Evolutionary conservation across 2,797 vertebrate species (phyloP).

Genomic region (Lagorchestes hirsutus): DNA sequence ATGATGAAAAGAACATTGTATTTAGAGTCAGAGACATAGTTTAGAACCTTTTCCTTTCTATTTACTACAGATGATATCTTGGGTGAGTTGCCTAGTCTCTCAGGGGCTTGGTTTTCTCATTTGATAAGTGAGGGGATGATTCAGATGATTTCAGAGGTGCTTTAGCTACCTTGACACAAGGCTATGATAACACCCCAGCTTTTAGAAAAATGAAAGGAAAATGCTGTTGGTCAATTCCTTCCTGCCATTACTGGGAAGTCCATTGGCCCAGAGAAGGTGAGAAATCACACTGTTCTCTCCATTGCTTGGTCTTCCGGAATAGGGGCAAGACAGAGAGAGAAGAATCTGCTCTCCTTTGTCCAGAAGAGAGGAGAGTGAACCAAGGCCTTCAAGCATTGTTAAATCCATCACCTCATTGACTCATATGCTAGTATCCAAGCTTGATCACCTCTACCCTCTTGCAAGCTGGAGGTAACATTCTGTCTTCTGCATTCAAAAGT

Average conservation of each 20-base stretch:
- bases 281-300: not conserved
- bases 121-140: not conserved
- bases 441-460: not conserved
- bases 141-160: not conserved
- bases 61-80: not conserved
- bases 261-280: not conserved
- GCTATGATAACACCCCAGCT: not conserved
- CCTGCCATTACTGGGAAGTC: not conserved
- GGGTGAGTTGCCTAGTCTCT: not conserved
- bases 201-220: not conserved
- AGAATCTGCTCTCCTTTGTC: not conserved
- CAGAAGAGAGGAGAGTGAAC: not conserved
- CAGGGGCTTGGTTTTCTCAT: not conserved
- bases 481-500: not conserved
- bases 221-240: not conserved
- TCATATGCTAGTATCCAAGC: not conserved
- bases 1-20: not conserved
- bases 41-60: not conserved
- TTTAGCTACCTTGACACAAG: not conserved
- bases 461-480: not conserved
- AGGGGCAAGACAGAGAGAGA: not conserved
- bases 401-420: not conserved
- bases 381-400: not conserved
- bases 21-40: not conserved
- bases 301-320: not conserved